A percentile compares a stretch with the other conserved stretches of the same genome.
These are phyloP conservation scores for Phlogophora meticulosa DNA, from an alignment of 2,888 invertebrate species.

Conservation along the genomic window DNA sequence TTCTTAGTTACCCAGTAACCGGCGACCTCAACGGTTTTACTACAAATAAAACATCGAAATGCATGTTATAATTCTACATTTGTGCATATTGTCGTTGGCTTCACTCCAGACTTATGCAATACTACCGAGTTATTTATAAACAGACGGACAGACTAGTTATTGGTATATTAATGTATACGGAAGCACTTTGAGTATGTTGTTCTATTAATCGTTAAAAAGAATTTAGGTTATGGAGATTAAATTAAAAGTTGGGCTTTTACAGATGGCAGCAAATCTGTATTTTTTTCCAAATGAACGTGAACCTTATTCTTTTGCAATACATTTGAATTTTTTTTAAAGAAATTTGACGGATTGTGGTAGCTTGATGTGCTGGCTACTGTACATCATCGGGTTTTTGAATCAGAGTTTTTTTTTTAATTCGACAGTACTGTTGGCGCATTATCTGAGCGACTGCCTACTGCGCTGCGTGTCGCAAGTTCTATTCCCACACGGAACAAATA, in stretches of 20 bases:
- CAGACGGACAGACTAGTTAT: slow-evolving; percentile 62
- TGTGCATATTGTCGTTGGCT: slow-evolving; percentile 60
- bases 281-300: too few species aligned
- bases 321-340: too few species aligned
- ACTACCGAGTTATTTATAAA: slow-evolving; percentile 61
- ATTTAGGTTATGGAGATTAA: slow-evolving; percentile 59
- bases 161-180: slow-evolving; percentile 65
- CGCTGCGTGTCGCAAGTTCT: too few species aligned
- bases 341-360: too few species aligned
- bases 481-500: too few species aligned
- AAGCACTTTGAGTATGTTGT: slow-evolving; percentile 56
- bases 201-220: slow-evolving; percentile 52
- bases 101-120: slow-evolving; percentile 63
- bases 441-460: too few species aligned
- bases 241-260: slow-evolving; percentile 11
- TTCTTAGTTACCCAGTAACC: slow-evolving; percentile 16
- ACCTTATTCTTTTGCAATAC: too few species aligned
- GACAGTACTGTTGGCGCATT: too few species aligned
- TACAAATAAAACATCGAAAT: slow-evolving; percentile 41
- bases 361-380: too few species aligned
- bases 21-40: slow-evolving; percentile 30
- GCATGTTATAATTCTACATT: slow-evolving; percentile 36
- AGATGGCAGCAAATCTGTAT: slow-evolving; percentile 9
- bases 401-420: too few species aligned
- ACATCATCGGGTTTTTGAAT: too few species aligned